Conservation (phyloP, 2,888 invertebrate species). For the Orthosia cruda region DNA sequence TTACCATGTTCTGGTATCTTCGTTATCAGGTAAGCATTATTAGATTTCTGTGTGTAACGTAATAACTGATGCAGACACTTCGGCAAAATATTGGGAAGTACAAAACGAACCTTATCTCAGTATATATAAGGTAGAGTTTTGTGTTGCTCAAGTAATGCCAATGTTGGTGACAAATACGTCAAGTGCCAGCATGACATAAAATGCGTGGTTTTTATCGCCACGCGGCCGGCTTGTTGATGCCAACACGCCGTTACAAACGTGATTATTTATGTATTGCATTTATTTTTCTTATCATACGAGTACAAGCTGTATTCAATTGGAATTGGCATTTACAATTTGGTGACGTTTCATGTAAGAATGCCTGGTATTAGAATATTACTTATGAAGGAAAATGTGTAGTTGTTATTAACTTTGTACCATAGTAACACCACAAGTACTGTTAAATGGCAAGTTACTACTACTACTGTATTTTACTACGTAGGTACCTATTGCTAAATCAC, state of each 20-base stretch:
- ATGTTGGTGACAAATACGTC: neutral
- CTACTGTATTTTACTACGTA: no score
- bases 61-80: neutral
- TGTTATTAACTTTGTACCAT: neutral
- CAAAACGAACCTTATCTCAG: neutral
- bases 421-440: no score
- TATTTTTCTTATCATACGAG: conserved; percentile 53
- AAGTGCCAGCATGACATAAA: conserved; percentile 11
- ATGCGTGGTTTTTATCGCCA: conserved; percentile 59
- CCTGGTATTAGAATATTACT: neutral
- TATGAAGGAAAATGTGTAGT: conserved; percentile 11
- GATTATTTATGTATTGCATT: conserved; percentile 58
- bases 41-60: conserved; percentile 30
- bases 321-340: conserved; percentile 29
- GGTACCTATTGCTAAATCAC: neutral
- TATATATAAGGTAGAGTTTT: neutral
- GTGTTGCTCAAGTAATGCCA: neutral
- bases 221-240: conserved; percentile 37
- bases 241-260: conserved; percentile 61
- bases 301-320: conserved; percentile 18
- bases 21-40: conserved; percentile 92
- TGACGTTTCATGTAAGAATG: conserved; percentile 17
- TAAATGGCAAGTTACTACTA: no score
- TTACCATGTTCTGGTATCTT: conserved; percentile 95
- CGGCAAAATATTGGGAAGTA: neutral